These are phyloP conservation scores for Sarcophaga variegata DNA, from an alignment of 2,888 invertebrate species.

Conservation along the genomic window DNA sequence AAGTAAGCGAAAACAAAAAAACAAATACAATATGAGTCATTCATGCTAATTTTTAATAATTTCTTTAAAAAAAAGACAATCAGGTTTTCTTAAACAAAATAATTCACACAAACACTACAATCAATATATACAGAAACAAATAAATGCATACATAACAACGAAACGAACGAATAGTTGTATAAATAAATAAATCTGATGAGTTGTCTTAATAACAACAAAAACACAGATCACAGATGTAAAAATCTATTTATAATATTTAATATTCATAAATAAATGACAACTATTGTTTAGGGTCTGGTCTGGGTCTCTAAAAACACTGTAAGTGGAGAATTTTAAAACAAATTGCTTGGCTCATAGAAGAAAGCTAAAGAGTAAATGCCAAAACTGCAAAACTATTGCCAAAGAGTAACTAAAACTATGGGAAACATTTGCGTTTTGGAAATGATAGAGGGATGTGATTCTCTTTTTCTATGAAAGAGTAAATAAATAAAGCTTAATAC, in stretches of 20 bases:
- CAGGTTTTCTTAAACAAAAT: conserved; percentile 40
- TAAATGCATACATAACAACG: conserved; percentile 8
- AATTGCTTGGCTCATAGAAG: background rate
- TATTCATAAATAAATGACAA: conserved; percentile 12
- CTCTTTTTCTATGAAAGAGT: background rate
- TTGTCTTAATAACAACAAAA: conserved; percentile 49
- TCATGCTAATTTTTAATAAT: conserved; percentile 40
- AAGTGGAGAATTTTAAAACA: background rate
- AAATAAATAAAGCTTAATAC: conserved; percentile 23
- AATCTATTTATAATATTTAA: background rate
- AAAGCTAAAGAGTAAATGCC: background rate
- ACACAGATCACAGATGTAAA: background rate
- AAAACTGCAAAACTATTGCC: background rate
- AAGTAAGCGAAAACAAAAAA: background rate
- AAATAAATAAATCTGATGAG: conserved; percentile 22
- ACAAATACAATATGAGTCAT: conserved; percentile 48
- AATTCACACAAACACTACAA: conserved; percentile 28
- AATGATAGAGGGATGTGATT: background rate
- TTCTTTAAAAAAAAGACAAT: conserved; percentile 37
- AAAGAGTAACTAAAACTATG: background rate
- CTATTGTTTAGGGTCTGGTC: conserved; percentile 20
- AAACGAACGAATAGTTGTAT: conserved; percentile 10
- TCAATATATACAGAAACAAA: background rate
- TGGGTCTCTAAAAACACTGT: background rate
- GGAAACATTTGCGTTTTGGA: background rate